A percentile compares a stretch with the other conserved stretches of the same genome.
phyloP scores from a whole-genome alignment of 2,888 invertebrate species.

The Arenicola marina region DNA sequence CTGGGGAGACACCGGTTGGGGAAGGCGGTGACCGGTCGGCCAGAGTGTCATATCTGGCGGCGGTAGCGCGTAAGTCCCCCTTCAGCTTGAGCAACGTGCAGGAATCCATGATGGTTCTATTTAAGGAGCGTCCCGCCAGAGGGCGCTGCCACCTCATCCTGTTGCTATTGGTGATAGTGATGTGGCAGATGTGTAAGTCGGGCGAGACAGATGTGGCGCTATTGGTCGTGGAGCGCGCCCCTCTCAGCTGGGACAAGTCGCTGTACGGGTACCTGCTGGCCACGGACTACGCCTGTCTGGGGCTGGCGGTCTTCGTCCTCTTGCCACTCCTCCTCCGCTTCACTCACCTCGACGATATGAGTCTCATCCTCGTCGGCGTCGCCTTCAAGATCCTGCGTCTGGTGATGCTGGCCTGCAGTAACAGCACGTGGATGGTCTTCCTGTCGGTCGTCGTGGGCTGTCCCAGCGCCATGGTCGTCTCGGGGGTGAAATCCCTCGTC shows the following conservation, averaged over 20 bases:
- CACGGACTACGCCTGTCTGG: constrained; percentile 57
- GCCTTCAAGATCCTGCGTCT: constrained; percentile 50
- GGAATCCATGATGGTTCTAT: constrained; percentile 43
- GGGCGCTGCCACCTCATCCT: constrained; percentile 40
- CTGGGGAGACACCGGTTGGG: background rate
- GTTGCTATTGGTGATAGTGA: constrained; percentile 43
- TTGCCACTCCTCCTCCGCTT: constrained; percentile 50
- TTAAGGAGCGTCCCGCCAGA: constrained; percentile 36
- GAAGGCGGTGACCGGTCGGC: background rate
- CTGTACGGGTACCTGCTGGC: constrained; percentile 57
- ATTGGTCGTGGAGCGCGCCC: constrained; percentile 51
- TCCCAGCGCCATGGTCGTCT: constrained; percentile 52
- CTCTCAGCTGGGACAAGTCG: constrained; percentile 52
- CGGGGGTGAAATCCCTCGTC: constrained; percentile 51
- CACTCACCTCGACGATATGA: constrained; percentile 46
- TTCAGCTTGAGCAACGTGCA: constrained; percentile 32
- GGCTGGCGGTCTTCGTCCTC: constrained; percentile 49
- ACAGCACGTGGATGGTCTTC: constrained; percentile 51
- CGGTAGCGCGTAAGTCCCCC: constrained; percentile 1
- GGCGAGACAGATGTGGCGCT: constrained; percentile 58
- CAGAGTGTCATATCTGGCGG: background rate
- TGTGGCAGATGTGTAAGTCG: constrained; percentile 50
- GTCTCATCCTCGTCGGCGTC: constrained; percentile 50
- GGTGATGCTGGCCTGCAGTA: constrained; percentile 42
- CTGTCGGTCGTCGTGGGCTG: constrained; percentile 49